A percentile compares a stretch with the other conserved stretches of the same genome.
These are phyloP conservation scores for Ephialtes manifestator DNA, from an alignment of 2,888 invertebrate genomes.

Conservation along the genomic window DNA sequence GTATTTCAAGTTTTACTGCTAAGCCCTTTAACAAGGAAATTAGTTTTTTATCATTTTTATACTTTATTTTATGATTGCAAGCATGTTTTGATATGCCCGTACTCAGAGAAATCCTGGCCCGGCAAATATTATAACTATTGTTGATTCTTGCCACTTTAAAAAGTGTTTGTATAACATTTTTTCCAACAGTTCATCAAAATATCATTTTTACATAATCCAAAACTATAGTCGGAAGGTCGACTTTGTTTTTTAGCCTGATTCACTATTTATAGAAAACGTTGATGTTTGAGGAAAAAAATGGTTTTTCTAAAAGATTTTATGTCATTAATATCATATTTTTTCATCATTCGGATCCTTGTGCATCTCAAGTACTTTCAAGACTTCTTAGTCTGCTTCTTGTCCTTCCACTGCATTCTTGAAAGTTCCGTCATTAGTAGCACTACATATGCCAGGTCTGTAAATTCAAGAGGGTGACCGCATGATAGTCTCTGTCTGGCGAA, in stretches of 20 bases:
- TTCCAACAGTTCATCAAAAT: too few relatives aligned
- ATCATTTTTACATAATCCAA: background rate
- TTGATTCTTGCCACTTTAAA: too few relatives aligned
- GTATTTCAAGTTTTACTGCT: background rate
- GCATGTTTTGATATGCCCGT: too few relatives aligned
- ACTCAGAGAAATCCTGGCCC: too few relatives aligned
- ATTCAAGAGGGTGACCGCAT: conserved; percentile 49
- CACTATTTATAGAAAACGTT: background rate
- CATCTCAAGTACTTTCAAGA: conserved; percentile 39
- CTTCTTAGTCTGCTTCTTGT: conserved; percentile 52
- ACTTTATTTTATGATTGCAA: background rate
- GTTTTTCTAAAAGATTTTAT: background rate
- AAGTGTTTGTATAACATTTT: too few relatives aligned
- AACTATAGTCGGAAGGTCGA: background rate
- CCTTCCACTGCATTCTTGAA: conserved; percentile 37
- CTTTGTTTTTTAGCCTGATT: background rate
- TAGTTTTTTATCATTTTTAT: background rate
- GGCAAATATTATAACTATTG: too few relatives aligned
- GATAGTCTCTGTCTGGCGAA: conserved; percentile 33
- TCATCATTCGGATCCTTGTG: background rate
- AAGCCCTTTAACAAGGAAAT: background rate
- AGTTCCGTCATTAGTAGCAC: background rate
- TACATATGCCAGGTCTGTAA: conserved; percentile 9
- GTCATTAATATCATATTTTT: background rate
- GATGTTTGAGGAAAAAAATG: too few relatives aligned